Evolutionary conservation across 37 sponge, comb jelly and placozoan species (phyloP), one percentile per base, ranked within the genome.

Genomic region (Trichoplax adhaerens): DNA sequence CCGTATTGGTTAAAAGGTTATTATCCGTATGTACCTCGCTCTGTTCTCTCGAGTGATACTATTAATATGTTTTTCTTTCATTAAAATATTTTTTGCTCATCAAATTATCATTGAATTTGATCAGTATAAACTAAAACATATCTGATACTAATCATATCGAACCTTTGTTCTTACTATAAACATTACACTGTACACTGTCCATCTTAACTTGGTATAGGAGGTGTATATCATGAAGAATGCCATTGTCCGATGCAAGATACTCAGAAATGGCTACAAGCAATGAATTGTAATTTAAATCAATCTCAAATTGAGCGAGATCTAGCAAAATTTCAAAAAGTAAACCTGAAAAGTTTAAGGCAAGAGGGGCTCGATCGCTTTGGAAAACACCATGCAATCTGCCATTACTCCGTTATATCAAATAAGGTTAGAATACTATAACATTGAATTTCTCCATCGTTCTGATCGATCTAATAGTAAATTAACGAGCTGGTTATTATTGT

Each of bases 391-490:
- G 4, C 68, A 80, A 53, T 73, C 74, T 4, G 81, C 76, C 50
- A 58, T 29, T 1, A 62, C 72, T 29, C 57, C 64, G 59, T 86
- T 77, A 59, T 58, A 66, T 0, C 60, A 57, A 3, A 62, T 58
- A 5, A 68, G 70, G 51, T 78, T 85, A 4, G 80, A 81, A 49
- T 90, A 93, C 66, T 93, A 93, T 65, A 79, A 89, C 55, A 73
- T 93, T 29, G 29, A 29, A 29, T 29, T 29, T 29, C 29, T 29
- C 29, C 29, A 29, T 29, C 29, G 29, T 29, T 29, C 29, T 29
- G 29, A 29, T 29, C 29, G 29, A 29, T 29, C 29, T 29, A 29
- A 29, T 29, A 29, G 29, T 29, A 29, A 29, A 29, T 29, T 29
- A 29, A 29, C 29, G 29, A 29, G 29, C 29, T 29, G 29, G 29